These are phyloP conservation scores for Rhingia campestris DNA, from an alignment of 2,888 invertebrate species.

Conservation along the genomic window DNA sequence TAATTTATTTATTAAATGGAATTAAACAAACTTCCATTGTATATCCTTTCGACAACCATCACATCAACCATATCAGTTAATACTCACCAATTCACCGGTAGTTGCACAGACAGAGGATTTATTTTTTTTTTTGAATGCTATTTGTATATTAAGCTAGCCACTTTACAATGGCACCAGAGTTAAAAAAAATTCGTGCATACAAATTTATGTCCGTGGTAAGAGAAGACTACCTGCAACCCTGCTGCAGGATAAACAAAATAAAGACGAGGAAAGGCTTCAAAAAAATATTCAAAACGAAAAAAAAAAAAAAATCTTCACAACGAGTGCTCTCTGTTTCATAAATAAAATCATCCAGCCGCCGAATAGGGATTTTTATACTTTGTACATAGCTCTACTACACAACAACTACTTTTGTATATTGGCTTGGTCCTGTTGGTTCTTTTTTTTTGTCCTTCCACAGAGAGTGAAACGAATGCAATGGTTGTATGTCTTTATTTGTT, in stretches of 20 bases:
- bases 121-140: slow-evolving; percentile 5
- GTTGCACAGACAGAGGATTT: too few relatives aligned
- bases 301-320: slow-evolving; percentile 5
- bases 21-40: slow-evolving; percentile 41
- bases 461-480: background rate
- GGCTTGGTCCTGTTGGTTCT: slow-evolving; percentile 35
- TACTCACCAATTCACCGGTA: background rate
- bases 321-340: slow-evolving; percentile 58
- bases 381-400: background rate
- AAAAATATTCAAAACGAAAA: slow-evolving; percentile 7
- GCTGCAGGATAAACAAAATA: background rate
- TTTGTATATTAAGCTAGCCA: slow-evolving; percentile 46
- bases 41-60: slow-evolving; percentile 45
- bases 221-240: background rate
- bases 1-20: slow-evolving; percentile 64
- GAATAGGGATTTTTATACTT: slow-evolving; percentile 48
- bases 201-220: slow-evolving; percentile 30
- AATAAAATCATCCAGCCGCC: slow-evolving; percentile 64
- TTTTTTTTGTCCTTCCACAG: slow-evolving; percentile 16
- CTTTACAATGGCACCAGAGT: slow-evolving; percentile 19
- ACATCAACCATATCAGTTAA: background rate
- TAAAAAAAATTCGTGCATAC: slow-evolving; percentile 30
- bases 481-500: slow-evolving; percentile 61
- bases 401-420: slow-evolving; percentile 13
- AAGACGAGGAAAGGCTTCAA: slow-evolving; percentile 23